phyloP scores from a whole-genome alignment of 1,140 invertebrate genomes.

The Microplitis mediator region DNA sequence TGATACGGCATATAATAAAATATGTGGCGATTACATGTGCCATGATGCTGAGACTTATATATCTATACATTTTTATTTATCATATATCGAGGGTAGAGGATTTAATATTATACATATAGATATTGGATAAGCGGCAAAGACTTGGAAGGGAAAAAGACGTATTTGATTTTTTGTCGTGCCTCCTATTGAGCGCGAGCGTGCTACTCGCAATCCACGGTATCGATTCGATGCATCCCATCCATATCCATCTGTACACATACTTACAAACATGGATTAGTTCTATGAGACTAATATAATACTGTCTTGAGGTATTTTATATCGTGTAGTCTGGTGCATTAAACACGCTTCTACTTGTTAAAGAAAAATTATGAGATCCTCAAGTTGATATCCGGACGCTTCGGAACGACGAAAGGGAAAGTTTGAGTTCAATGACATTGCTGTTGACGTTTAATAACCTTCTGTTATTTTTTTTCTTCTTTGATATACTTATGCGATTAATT shows the following conservation, averaged over 20 bases:
- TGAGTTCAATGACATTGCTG: constrained; percentile 28
- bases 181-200: background rate
- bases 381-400: constrained; percentile 23
- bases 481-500: background rate
- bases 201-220: background rate
- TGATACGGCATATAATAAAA: background rate
- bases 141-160: background rate
- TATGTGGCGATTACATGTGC: constrained; percentile 1
- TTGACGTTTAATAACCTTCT: constrained; percentile 4
- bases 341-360: background rate
- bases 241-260: background rate
- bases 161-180: background rate
- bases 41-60: no score
- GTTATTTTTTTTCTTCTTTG: background rate
- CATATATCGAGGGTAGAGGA: background rate
- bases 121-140: no score
- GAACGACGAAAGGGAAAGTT: constrained; percentile 29
- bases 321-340: background rate
- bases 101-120: no score
- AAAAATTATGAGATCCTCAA: constrained; percentile 26
- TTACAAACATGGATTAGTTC: no score
- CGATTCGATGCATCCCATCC: background rate
- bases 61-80: background rate
- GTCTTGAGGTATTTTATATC: no score
- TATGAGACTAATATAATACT: background rate